Evolutionary conservation across 2,797 vertebrate genomes (phyloP).

Genomic region (Phaenicophaeus curvirostris): DNA sequence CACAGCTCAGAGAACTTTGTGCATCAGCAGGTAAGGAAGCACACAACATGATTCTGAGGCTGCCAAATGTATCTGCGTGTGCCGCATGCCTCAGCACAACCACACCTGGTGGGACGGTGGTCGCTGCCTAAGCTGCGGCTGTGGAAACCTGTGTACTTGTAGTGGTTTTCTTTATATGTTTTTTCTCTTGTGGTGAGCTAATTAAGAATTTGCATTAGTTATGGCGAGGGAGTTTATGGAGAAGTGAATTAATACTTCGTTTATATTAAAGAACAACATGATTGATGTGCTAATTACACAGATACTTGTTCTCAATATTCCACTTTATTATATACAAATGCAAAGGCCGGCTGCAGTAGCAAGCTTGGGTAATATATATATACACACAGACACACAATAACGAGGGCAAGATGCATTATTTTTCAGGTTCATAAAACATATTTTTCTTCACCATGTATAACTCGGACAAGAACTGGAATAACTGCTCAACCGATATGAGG

Average conservation of each 20-base stretch:
- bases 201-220: slow-evolving; percentile 42
- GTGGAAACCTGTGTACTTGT: not conserved
- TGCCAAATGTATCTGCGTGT: too few species aligned
- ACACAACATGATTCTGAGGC: not conserved
- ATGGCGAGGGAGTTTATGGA: not conserved
- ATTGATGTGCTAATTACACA: slow-evolving; percentile 54
- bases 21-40: too few species aligned
- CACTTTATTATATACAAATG: slow-evolving; percentile 14
- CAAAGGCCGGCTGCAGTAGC: slow-evolving; percentile 18
- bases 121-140: not conserved
- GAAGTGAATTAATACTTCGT: slow-evolving; percentile 23
- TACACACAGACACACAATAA: not conserved
- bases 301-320: slow-evolving; percentile 40
- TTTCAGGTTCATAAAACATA: not conserved
- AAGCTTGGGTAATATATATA: not conserved
- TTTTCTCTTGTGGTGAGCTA: not conserved
- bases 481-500: not conserved
- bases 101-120: rapidly evolving
- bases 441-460: not conserved
- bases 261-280: slow-evolving; percentile 33
- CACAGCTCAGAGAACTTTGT: not conserved
- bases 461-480: not conserved
- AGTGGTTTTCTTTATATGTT: not conserved
- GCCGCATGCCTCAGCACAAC: rapidly evolving
- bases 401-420: slow-evolving; percentile 7